phyloP scores from a whole-genome alignment of 2,888 invertebrate genomes.

The Euplagia quadripunctaria region DNA sequence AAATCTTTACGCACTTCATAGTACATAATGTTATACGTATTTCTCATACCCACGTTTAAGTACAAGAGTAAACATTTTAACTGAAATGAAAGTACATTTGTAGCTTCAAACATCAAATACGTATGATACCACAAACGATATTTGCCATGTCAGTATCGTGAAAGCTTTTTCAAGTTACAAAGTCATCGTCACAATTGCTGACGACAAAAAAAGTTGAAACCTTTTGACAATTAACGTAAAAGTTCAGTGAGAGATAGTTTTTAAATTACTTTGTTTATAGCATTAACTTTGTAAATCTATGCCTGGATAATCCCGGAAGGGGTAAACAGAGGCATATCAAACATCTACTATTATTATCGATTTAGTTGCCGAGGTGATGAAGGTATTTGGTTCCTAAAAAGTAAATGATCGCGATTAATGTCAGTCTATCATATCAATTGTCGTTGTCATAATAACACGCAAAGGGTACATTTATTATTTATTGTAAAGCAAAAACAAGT shows the following conservation, averaged over 20 bases:
- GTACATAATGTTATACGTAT: background rate
- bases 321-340: background rate
- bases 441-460: too few relatives aligned
- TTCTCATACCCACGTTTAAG: background rate
- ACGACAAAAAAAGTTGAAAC: slow-evolving; percentile 13
- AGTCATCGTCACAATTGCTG: slow-evolving; percentile 23
- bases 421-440: too few relatives aligned
- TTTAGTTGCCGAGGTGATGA: too few relatives aligned
- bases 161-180: slow-evolving; percentile 45
- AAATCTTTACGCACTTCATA: too few relatives aligned
- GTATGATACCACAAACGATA: slow-evolving; percentile 31
- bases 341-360: too few relatives aligned
- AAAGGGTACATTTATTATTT: too few relatives aligned
- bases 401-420: too few relatives aligned
- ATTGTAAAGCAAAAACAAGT: too few relatives aligned
- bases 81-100: slow-evolving; percentile 4
- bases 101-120: slow-evolving; percentile 29
- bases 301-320: background rate
- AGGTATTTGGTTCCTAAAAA: too few relatives aligned
- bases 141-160: slow-evolving; percentile 47
- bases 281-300: background rate
- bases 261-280: background rate
- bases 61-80: slow-evolving; percentile 16
- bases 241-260: slow-evolving; percentile 11
- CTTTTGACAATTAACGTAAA: slow-evolving; percentile 17